Evolutionary conservation across 2,888 invertebrate species (phyloP), one percentile per base, ranked within the genome.

Genomic region (Ophion costatus): DNA sequence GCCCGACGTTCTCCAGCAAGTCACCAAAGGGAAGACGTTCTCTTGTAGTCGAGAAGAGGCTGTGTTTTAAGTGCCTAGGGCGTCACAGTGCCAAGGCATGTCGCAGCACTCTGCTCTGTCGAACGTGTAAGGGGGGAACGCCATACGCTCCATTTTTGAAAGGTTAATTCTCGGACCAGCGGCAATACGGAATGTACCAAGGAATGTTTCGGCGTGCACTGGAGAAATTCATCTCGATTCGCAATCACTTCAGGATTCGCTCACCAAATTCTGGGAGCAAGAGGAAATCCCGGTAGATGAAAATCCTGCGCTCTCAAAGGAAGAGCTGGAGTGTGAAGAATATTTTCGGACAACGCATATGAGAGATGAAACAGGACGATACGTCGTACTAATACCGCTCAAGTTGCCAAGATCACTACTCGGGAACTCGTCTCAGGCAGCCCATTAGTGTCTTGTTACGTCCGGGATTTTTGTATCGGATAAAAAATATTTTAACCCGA

Each of bases 251-350:
- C 70, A 76, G 22, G 56, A 70, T 5, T 24, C 38, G 1, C 69
- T 82, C 14, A 70, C 81, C 1, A 76, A 76, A 11, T 70, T 82
- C 10, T 82, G 81, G 63, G 33, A 14, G 20, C 76, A 82, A 38
- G 59, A 82, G 14, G 76, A 82, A 10, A 42, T 63, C 0, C 76
- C 63, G 0, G 14, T 61, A 11, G 70, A 76, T 2, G 5, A 33
- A 4, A 1, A 56, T 10, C 5, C 14, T 1, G n/a, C 1, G 9
- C 67, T 69, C 63, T 51, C 74, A 11, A 10, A 64, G 0, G 38
- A 81, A 42, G 78, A 81, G 17, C 74, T 73, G 14, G 76, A 76
- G 63, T 81, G 75, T 22, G 81, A 81, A 38, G 42, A 66, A 4
- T 59, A 81, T n/a, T 75, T 57, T n/a, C 20, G 22, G n/a, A 14